A percentile compares a stretch with the other conserved stretches of the same genome.
Conservation (phyloP, 2,797 vertebrate genomes). For the Myiotriccus ornatus region DNA sequence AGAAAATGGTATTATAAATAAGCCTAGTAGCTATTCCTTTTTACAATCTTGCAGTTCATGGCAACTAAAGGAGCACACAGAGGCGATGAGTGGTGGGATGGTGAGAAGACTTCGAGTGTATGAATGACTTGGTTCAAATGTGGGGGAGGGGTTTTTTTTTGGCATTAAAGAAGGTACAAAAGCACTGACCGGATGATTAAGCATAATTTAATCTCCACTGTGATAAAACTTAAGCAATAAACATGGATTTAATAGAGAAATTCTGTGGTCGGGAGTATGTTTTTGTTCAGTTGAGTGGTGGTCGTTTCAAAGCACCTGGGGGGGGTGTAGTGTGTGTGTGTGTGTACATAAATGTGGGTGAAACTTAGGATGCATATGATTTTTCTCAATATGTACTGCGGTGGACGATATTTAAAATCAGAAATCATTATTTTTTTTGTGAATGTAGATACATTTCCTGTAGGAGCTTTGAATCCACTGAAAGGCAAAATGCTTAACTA, state of each 20-base stretch:
- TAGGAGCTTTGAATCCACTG: not conserved
- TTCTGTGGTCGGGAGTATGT: constrained; percentile 60
- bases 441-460: not conserved
- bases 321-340: too few relatives aligned
- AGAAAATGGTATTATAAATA: constrained; percentile 70
- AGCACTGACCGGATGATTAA: constrained; percentile 75
- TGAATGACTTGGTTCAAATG: constrained; percentile 70
- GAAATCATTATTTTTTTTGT: not conserved
- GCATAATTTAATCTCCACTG: constrained; percentile 78
- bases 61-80: constrained; percentile 51
- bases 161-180: constrained; percentile 72
- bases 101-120: constrained; percentile 73
- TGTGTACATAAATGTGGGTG: not conserved
- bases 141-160: not conserved
- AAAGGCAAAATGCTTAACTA: not conserved
- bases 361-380: not conserved
- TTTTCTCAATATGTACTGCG: not conserved
- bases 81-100: constrained; percentile 77
- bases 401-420: not conserved
- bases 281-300: constrained; percentile 43
- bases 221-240: constrained; percentile 81
- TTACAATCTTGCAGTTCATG: constrained; percentile 71
- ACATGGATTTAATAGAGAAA: constrained; percentile 78
- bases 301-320: not conserved
- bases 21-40: constrained; percentile 68